Base-by-base conservation (phyloP, 2,797 vertebrate species). In the Characodon lateralis region DNA sequence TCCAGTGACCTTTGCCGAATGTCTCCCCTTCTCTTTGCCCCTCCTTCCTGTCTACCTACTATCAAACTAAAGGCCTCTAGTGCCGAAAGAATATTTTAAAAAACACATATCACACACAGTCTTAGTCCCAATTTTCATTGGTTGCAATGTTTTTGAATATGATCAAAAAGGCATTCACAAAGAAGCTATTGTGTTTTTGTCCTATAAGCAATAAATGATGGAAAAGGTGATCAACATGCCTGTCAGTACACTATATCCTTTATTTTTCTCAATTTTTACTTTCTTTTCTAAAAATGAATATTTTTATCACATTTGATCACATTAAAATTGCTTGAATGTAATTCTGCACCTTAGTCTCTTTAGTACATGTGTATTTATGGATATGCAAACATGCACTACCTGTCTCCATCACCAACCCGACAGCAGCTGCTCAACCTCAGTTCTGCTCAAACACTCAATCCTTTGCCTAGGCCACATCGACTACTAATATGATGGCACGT, bases 401-500 rank as follows among this genome's bases (percentile, higher is more conserved):
- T 50, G 31, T 73, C 6, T 35, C 43, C 73, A 31, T 26, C 43
- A 26, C 39, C n/a, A 5, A 31, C n/a, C 10, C 7, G 20, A 13
- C 24, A 31, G 26, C 26, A 65, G 26, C 26, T 63, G 24, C 58
- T 74, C 10, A 63, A 46, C 43, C 58, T 74, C 43, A 63, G 9
- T 51, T 74, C 58, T 63, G 58, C 26, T 50, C 43, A 65, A 63
- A 74, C 43, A 48, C 56, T 61, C 72, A 28, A 48, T 6, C 58
- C 18, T 31, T 74, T 10, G 59, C 48, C 28, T 74, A 39, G 24
- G 55, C 24, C 72, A 73, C 39, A 73, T 41, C n/a, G 51, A 51
- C 46, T 26, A 51, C 48, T 46, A 31, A 65, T 39, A 12, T 74
- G 43, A 63, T 50, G 1, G 9, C 46, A 35, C 66, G 51, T 7